Percentiles rank a stretch among this genome's conserved stretches.
These are phyloP conservation scores for Catotricha subobsoleta DNA, from an alignment of 2,888 invertebrate species.

Conservation along the genomic window DNA sequence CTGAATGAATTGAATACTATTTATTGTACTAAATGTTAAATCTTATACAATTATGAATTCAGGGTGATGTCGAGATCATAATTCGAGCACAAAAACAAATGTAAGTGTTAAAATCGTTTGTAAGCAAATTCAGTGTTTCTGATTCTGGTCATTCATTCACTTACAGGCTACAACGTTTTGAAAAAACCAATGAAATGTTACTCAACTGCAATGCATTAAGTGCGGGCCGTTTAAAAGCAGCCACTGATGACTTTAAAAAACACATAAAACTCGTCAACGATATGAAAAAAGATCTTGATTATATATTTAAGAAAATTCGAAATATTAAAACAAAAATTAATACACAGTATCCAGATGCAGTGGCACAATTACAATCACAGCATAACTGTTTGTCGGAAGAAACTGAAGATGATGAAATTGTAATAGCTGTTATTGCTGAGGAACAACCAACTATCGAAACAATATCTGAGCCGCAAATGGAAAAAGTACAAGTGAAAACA, in stretches of 20 bases:
- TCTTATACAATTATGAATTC: no score
- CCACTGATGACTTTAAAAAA: constrained; percentile 74
- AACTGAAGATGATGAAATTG: constrained; percentile 30
- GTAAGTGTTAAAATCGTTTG: constrained; percentile 33
- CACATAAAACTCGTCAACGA: constrained; percentile 73
- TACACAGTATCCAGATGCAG: constrained; percentile 50
- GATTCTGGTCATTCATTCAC: constrained; percentile 7
- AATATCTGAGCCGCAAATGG: constrained; percentile 9
- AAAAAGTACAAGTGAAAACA: constrained; percentile 16
- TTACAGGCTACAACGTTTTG: constrained; percentile 81
- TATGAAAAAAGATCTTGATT: constrained; percentile 89
- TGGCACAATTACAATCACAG: constrained; percentile 36
- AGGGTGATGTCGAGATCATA: constrained; percentile 76
- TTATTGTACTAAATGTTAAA: no score
- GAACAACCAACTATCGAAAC: no score
- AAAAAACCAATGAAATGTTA: constrained; percentile 98
- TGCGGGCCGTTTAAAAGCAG: constrained; percentile 65
- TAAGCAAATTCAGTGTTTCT: background rate
- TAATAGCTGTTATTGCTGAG: no score
- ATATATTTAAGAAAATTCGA: constrained; percentile 82
- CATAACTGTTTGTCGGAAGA: constrained; percentile 30
- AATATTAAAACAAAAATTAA: constrained; percentile 62
- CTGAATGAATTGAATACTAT: no score
- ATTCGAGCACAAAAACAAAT: constrained; percentile 85
- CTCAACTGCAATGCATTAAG: constrained; percentile 93